Percentiles rank a stretch among this genome's conserved stretches.
Conservation (phyloP, 2,888 invertebrate species). For the Subacronicta megacephala region DNA sequence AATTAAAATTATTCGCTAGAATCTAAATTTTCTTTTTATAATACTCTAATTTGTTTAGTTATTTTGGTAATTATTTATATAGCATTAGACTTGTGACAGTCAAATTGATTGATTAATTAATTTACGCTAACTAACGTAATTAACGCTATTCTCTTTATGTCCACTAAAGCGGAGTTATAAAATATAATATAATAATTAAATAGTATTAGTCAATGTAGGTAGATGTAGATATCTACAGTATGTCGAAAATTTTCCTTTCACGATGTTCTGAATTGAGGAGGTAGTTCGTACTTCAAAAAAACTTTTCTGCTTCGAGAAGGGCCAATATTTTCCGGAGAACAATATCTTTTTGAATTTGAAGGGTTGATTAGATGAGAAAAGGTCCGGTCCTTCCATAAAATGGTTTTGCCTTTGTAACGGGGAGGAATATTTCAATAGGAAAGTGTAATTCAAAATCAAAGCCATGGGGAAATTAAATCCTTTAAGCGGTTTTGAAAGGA, state of each 20-base stretch:
- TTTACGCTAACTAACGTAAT: no score
- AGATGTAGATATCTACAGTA: constrained; percentile 12
- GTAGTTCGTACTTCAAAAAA: constrained; percentile 27
- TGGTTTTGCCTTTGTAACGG: constrained; percentile 20
- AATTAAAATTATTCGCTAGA: no score
- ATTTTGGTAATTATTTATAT: no score
- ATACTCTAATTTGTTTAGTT: no score
- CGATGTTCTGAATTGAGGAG: constrained; percentile 14
- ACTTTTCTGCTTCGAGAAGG: constrained; percentile 38
- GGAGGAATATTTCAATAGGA: constrained; percentile 14
- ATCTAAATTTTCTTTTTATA: no score
- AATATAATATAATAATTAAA: no score
- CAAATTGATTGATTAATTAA: no score
- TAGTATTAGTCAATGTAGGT: no score
- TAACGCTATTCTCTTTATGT: no score
- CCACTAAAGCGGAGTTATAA: no score
- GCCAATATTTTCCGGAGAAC: constrained; percentile 24
- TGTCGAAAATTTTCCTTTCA: constrained; percentile 36
- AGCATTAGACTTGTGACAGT: no score
- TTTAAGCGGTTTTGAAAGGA: no score
- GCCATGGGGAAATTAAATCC: neutral
- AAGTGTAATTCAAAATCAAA: constrained; percentile 3
- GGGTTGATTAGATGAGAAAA: constrained; percentile 41
- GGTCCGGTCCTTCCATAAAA: constrained; percentile 27
- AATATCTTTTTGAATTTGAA: constrained; percentile 27